Percentiles rank a stretch among this genome's conserved stretches.
Evolutionary conservation across 2,888 invertebrate genomes (phyloP).

Genomic region (Melieria picta): DNA sequence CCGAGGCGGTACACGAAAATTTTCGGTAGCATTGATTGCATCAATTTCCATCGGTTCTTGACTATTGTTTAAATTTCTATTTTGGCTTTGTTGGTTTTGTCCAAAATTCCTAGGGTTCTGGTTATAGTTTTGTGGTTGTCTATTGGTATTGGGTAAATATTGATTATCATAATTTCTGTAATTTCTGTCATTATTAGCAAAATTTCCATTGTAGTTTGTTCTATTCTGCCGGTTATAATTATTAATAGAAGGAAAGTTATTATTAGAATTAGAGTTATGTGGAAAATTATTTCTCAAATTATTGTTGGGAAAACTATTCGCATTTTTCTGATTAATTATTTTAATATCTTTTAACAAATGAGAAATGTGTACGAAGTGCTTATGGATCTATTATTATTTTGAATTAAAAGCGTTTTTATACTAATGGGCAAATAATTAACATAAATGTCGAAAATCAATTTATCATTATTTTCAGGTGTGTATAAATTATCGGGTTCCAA

Average conservation of each 20-base stretch:
- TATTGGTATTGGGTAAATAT: slow-evolving; percentile 8
- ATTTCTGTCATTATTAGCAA: slow-evolving; percentile 12
- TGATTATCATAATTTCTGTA: neutral
- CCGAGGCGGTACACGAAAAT: too few relatives aligned
- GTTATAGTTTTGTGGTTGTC: slow-evolving; percentile 20
- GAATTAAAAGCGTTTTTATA: too few relatives aligned
- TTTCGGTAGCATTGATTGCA: too few relatives aligned
- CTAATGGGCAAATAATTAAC: too few relatives aligned
- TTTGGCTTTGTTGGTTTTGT: neutral
- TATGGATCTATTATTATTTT: too few relatives aligned
- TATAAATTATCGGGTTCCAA: too few relatives aligned
- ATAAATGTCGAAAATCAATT: too few relatives aligned
- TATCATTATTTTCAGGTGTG: too few relatives aligned
- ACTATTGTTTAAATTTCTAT: neutral
- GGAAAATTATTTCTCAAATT: slow-evolving; percentile 1
- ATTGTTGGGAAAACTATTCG: slow-evolving; percentile 11
- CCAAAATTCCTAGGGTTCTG: neutral
- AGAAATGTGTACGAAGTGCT: too few relatives aligned
- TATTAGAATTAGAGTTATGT: neutral
- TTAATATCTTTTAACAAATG: slow-evolving; percentile 34
- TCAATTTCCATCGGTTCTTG: neutral
- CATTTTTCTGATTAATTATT: neutral
- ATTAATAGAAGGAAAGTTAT: neutral
- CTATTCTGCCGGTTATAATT: neutral
- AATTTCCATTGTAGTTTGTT: neutral